phyloP scores from a whole-genome alignment of 1,140 invertebrate species.

The Eupeodes corollae region DNA sequence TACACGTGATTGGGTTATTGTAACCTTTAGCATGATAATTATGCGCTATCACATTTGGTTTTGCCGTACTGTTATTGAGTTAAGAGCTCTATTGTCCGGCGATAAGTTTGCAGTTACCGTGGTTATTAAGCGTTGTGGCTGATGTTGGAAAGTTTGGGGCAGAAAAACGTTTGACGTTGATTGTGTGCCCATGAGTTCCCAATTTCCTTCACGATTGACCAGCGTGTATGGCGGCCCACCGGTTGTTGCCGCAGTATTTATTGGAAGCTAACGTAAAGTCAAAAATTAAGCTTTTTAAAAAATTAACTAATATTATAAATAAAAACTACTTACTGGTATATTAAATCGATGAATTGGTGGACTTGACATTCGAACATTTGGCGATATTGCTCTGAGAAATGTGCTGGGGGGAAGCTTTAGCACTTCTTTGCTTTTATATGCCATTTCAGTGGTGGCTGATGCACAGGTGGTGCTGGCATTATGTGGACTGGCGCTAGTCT shows the following conservation, averaged over 20 bases:
- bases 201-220: conserved; percentile 2
- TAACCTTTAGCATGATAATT: no score
- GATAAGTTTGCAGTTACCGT: no score
- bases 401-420: conserved; percentile 21
- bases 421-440: conserved; percentile 9
- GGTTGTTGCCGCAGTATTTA: neutral
- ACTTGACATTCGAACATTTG: neutral
- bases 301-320: neutral
- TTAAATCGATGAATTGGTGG: conserved; percentile 6
- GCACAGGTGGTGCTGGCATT: neutral
- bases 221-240: neutral
- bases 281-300: neutral
- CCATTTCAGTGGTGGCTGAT: conserved; percentile 7
- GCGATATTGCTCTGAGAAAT: conserved; percentile 11
- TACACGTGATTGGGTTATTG: no score
- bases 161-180: neutral
- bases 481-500: no score
- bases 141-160: neutral
- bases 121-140: no score
- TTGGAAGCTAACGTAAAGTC: conserved; percentile 1
- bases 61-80: no score
- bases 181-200: conserved; percentile 3
- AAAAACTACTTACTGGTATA: conserved; percentile 5
- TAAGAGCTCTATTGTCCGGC: no score
- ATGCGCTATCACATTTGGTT: no score